Conservation (phyloP, 2,888 invertebrate species). For the Plagodis pulveraria region DNA sequence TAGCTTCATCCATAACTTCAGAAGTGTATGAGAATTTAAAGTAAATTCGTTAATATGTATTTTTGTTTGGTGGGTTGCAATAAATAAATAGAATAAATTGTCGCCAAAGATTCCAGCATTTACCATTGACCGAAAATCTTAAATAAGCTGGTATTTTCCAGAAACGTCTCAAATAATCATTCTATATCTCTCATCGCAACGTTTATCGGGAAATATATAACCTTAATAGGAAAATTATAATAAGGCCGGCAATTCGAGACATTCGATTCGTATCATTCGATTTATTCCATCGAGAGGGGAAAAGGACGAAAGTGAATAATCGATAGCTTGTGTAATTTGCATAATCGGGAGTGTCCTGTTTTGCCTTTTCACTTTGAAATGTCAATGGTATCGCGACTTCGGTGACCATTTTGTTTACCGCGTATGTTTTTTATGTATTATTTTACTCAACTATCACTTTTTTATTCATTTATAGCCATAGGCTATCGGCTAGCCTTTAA, state of each 20-base stretch:
- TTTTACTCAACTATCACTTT: too few relatives aligned
- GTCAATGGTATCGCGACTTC: neutral
- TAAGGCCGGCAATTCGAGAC: slow-evolving; percentile 17
- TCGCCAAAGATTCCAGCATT: too few relatives aligned
- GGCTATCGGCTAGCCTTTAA: too few relatives aligned
- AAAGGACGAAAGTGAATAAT: slow-evolving; percentile 18
- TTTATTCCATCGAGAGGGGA: slow-evolving; percentile 20
- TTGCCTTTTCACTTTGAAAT: slow-evolving; percentile 8
- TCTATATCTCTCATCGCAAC: slow-evolving; percentile 6
- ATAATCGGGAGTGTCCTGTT: slow-evolving; percentile 18
- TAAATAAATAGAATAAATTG: too few relatives aligned
- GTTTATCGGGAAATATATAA: slow-evolving; percentile 21
- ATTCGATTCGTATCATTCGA: slow-evolving; percentile 19
- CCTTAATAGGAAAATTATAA: slow-evolving; percentile 28
- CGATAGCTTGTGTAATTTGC: slow-evolving; percentile 5
- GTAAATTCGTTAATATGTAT: too few relatives aligned
- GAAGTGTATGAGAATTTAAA: too few relatives aligned
- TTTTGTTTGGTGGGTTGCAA: too few relatives aligned
- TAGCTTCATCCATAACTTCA: too few relatives aligned
- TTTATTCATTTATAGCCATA: too few relatives aligned
- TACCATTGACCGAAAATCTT: too few relatives aligned
- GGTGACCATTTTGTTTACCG: neutral
- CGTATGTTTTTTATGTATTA: too few relatives aligned
- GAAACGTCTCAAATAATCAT: slow-evolving; percentile 1
- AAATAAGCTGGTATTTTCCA: neutral